Evolutionary conservation across 2,797 vertebrate species (phyloP).

Genomic region (Lithobates pipiens): DNA sequence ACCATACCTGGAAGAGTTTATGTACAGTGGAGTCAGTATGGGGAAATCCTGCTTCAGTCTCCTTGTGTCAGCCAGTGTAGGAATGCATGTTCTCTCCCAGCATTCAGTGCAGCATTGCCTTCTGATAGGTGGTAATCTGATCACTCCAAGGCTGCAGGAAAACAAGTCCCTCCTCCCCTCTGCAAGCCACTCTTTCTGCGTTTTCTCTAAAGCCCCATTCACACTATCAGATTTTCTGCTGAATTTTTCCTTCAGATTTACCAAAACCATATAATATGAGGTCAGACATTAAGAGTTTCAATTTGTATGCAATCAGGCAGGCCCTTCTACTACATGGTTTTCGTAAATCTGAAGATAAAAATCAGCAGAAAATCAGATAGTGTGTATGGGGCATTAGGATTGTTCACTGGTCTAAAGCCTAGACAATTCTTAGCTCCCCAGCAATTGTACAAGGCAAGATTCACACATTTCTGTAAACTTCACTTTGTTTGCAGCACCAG

Average conservation of each 20-base stretch:
- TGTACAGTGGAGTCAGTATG: neutral
- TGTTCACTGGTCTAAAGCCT: neutral
- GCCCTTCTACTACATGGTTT: too few species aligned
- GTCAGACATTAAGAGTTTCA: too few species aligned
- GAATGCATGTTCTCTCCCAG: conserved; percentile 24
- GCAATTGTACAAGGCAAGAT: neutral
- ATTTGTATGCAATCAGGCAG: too few species aligned
- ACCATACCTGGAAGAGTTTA: conserved; percentile 6
- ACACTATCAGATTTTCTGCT: too few species aligned
- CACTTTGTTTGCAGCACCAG: neutral
- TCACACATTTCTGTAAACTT: neutral
- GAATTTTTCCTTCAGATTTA: too few species aligned
- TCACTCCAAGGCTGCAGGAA: neutral
- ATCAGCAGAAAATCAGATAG: too few species aligned
- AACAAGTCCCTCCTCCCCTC: conserved; percentile 6
- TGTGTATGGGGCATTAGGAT: too few species aligned
- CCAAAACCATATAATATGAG: too few species aligned
- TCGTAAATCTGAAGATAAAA: too few species aligned
- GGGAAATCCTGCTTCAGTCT: conserved; percentile 10
- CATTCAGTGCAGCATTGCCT: conserved; percentile 9
- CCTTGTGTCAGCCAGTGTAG: neutral
- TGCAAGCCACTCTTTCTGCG: neutral
- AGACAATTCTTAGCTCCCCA: too few species aligned
- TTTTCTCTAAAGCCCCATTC: too few species aligned
- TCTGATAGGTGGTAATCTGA: conserved; percentile 29